Evolutionary conservation across 2,797 vertebrate genomes (phyloP), one percentile per base, ranked within the genome.

Genomic region (Lepidocolaptes lacrymiger): DNA sequence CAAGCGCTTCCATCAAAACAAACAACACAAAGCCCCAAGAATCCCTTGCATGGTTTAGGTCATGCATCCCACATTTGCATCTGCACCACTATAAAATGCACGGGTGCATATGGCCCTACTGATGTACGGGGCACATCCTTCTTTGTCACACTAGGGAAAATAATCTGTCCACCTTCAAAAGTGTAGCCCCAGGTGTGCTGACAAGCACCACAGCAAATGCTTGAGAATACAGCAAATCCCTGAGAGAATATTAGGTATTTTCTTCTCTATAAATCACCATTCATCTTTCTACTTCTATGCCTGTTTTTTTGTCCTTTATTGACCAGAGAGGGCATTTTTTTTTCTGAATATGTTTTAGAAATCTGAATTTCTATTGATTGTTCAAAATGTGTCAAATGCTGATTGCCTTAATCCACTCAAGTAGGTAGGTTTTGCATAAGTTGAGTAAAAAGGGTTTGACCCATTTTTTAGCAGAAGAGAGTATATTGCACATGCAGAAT

Each of bases 141-240:
- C 92, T 76, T 85, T 85, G 85, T 90, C 92, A 90, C 71, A 48
- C 46, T 66, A n/a, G 5, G 28, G 49, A 89, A 96, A 96, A 97
- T 62, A 93, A 96, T 82, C 85, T 78, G 79, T 75, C 64, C 75
- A 89, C 92, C 76, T 94, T 96, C 86, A 74, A 28, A 91, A 95
- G 74, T 77, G 39, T 78, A 94, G 91, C 66, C 88, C 94, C 85
- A 85, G 62, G 85, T 96, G 95, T 85, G 63, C 44, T 89, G 41
- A 54, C 52, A 37, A 89, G 64, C 80, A 64, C 69, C 94, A 72
- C 32, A 63, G 89, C 66, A 69, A 71, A 76, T 48, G 80, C 66
- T 81, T 56, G 43, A 83, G 67, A 93, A 73, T 32, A 78, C 62
- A 55, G 41, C 43, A 96, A 94, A 96, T 87, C 71, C 91, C 73